These are phyloP conservation scores for Anabas testudineus DNA, from an alignment of 2,797 vertebrate species.

Conservation along the genomic window DNA sequence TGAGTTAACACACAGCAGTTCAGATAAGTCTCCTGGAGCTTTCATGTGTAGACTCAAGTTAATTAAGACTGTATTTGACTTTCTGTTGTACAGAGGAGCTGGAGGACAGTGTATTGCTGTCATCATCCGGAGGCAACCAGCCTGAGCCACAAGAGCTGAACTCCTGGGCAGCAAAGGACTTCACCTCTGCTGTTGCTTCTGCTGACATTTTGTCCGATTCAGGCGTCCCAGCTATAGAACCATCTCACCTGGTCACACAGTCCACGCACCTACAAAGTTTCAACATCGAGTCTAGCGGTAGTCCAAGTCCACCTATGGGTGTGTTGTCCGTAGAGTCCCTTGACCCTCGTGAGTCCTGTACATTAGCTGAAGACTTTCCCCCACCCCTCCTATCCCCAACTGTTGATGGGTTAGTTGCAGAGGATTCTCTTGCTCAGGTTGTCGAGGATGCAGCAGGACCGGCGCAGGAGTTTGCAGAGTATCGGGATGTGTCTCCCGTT, in stretches of 20 bases:
- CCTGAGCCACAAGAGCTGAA: conserved; percentile 50
- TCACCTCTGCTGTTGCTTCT: conserved; percentile 50
- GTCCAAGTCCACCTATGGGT: conserved; percentile 28
- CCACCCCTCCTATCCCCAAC: conserved; percentile 21
- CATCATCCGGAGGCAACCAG: conserved; percentile 40
- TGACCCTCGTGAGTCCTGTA: conserved; percentile 28
- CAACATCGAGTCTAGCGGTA: conserved; percentile 31
- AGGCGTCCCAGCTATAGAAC: conserved; percentile 40
- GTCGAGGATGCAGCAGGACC: conserved; percentile 16
- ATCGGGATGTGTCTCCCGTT: conserved; percentile 17
- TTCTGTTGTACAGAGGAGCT: conserved; percentile 73
- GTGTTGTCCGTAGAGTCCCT: conserved; percentile 14
- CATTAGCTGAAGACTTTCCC: conserved; percentile 33
- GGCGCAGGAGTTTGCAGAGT: conserved; percentile 37
- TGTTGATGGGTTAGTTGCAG: background rate
- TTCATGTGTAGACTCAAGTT: background rate
- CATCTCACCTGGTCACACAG: conserved; percentile 36
- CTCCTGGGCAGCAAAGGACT: conserved; percentile 52
- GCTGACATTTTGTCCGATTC: conserved; percentile 42
- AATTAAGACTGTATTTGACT: background rate
- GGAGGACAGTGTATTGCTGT: conserved; percentile 59
- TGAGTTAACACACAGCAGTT: conserved; percentile 54
- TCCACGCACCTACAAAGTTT: conserved; percentile 33
- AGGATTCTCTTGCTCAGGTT: conserved; percentile 8
- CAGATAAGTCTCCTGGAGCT: background rate